Base-by-base conservation (phyloP, 2,888 invertebrate genomes). In the Eupithecia exiguata region DNA sequence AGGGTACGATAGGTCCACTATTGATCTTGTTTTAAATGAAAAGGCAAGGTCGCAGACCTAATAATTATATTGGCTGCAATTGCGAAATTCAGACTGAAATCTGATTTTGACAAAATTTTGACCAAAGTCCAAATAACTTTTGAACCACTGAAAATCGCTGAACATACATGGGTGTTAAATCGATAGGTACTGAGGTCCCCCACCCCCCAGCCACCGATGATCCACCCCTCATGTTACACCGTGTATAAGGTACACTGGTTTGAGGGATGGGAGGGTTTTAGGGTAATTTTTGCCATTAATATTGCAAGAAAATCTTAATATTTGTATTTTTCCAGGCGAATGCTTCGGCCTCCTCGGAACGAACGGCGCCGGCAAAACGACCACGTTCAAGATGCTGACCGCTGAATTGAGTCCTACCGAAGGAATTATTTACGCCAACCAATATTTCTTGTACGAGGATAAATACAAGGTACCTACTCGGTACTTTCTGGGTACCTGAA, bases 281-380 rank as follows among this genome's bases (percentile, higher is more conserved):
- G n/a, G n/a, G n/a, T n/a, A n/a, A n/a, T 43, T 14, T 14, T 43
- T 43, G 6, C 46, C 18, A 30, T 21, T 5, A 21, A 61, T 61
- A 49, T 30, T 9, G 40, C 40, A 14, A n/a, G n/a, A 14, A 14
- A 43, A 14, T 14, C 14, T 43, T 30, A 5, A 43, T 43, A 43
- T 43, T 14, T 14, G 14, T 43, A 43, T 14, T 72, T 46, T 43
- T 35, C 46, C 75, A 84, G 97, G 97, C 4, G 97, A 97, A 89
- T 98, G 98, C 84, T 97, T 98, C 85, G 98, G 98, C 0, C 91
- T 98, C 40, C 91, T 98, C 72, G 98, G 98, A 0, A 96, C 97
- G n/a, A 98, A 98, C 88, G 98, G 98, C 16, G 98, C 98, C 0
- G 98, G 98, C 10, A 98, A 98, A 89, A 97, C 97, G 0, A 97